Conservation (phyloP, 2,888 invertebrate genomes). For the Ellobium chinense region DNA sequence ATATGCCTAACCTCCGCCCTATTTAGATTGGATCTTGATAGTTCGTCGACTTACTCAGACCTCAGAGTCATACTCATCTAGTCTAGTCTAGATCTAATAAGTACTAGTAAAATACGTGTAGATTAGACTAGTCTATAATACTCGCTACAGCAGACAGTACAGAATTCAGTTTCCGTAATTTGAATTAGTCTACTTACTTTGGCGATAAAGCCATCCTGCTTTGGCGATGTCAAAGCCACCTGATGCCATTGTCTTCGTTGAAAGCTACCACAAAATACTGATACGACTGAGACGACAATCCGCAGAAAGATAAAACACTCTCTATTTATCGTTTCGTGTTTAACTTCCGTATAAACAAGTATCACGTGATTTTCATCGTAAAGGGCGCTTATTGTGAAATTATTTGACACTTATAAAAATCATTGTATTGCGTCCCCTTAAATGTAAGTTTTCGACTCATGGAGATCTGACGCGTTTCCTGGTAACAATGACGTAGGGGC, state of each 20-base stretch:
- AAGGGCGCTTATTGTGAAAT: neutral
- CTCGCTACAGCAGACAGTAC: too few species aligned
- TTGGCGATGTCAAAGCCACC: conserved; percentile 64
- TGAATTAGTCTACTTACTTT: conserved; percentile 39
- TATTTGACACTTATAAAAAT: neutral
- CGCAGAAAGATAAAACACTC: neutral
- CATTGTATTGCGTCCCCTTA: neutral
- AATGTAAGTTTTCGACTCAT: neutral
- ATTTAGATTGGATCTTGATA: too few species aligned
- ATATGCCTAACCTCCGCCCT: too few species aligned
- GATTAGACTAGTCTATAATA: too few species aligned
- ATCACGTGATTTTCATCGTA: neutral
- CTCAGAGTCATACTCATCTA: too few species aligned
- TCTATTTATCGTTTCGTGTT: neutral
- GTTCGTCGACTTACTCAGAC: too few species aligned
- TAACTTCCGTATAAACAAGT: neutral
- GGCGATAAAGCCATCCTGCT: conserved; percentile 69
- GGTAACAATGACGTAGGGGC: conserved; percentile 25
- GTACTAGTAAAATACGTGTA: too few species aligned
- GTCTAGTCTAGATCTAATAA: too few species aligned
- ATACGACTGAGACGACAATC: neutral
- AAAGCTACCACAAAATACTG: too few species aligned
- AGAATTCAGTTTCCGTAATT: too few species aligned
- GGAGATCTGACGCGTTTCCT: conserved; percentile 28
- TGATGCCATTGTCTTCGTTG: conserved; percentile 33